Percentiles rank a stretch among this genome's conserved stretches.
These are phyloP conservation scores for Connochaetes taurinus DNA, from an alignment of 2,113 vertebrate species.

Conservation along the genomic window DNA sequence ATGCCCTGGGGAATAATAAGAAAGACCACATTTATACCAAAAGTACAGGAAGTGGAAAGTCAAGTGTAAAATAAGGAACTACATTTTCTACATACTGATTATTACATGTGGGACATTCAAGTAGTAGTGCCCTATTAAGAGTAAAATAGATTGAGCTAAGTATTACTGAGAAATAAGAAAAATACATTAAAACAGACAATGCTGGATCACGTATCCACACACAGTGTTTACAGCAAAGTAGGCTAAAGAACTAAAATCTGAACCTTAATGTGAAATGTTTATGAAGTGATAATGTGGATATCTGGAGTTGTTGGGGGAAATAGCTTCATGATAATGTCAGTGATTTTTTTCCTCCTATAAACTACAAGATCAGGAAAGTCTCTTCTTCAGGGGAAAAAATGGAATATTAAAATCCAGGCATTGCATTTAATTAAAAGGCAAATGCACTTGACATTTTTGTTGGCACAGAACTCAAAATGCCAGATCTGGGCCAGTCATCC, in stretches of 20 bases:
- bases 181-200: background rate
- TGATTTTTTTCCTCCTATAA: background rate
- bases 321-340: slow-evolving; percentile 16
- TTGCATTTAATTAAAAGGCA: slow-evolving; percentile 64
- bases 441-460: slow-evolving; percentile 66
- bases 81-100: background rate
- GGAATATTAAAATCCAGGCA: slow-evolving; percentile 56
- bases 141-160: background rate
- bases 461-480: slow-evolving; percentile 48
- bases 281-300: background rate
- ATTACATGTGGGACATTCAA: background rate
- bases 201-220: background rate
- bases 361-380: slow-evolving; percentile 19
- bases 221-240: background rate
- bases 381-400: slow-evolving; percentile 41
- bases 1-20: background rate
- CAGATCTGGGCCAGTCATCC: slow-evolving; percentile 31
- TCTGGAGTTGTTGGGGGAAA: background rate
- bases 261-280: background rate
- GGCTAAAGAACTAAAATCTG: background rate
- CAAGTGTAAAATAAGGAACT: background rate
- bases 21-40: background rate
- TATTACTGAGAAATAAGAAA: background rate
- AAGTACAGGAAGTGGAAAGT: background rate
- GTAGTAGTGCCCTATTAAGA: background rate